Evolutionary conservation across 2,888 invertebrate genomes (phyloP), one percentile per base, ranked within the genome.

Genomic region (Sicus ferrugineus): DNA sequence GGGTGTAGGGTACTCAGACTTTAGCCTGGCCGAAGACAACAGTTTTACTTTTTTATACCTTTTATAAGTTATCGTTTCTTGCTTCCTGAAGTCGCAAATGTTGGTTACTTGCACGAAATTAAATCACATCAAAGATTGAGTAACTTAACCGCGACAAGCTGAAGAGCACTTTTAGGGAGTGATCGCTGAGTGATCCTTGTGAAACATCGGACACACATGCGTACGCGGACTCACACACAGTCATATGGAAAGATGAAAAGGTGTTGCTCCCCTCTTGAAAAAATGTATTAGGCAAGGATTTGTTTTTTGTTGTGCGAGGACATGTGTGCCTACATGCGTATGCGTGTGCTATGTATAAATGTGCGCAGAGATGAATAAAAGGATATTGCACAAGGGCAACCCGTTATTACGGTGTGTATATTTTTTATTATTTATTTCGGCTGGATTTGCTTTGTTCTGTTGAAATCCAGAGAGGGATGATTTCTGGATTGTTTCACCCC

Each of bases 391-490:
- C 72, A 74, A 72, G 67, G 73, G 73, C 75, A 76, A 74, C 73
- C 75, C 76, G 73, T 74, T 73, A 54, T 54, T 54, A 26, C 6
- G 54, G 16, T 62, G 30, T 28, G 50, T 65, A 50, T 61, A 19
- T 56, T 65, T 68, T 70, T 56, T 61, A 52, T 50, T 58, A 7
- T 68, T 69, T 30, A 46, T 67, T 63, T 62, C 64, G 42, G 46
- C 63, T 63, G 30, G 68, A 54, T 62, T 61, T 64, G n/a, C 46
- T 46, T 56, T 69, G 69, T n/a, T n/a, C n/a, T n/a, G n/a, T n/a
- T 75, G 71, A 72, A 73, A 74, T 48, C 71, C 71, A 48, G 67
- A 72, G 74, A 75, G 76, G 76, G 76, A 76, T 76, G 76, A 74
- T 76, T 74, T 75, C 66, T 58, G 7, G 23, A 59, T 66, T 54